A percentile compares a stretch with the other conserved stretches of the same genome.
phyloP scores from a whole-genome alignment of 37 sponge, comb jelly and placozoan species.

The Cliona cf. orientalis region DNA sequence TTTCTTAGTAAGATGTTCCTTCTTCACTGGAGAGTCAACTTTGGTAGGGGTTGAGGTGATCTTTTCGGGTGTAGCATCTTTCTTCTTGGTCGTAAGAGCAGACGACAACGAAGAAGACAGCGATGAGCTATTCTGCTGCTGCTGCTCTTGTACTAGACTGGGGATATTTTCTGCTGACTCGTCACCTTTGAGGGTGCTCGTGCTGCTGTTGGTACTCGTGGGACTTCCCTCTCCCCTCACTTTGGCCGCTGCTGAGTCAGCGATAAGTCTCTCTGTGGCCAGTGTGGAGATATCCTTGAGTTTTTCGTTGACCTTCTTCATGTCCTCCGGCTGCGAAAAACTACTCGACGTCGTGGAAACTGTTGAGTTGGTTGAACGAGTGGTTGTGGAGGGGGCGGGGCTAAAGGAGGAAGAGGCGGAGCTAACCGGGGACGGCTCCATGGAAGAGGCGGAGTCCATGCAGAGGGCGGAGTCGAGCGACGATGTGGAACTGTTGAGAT shows the following conservation, averaged over 20 bases:
- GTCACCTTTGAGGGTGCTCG: constrained; percentile 35
- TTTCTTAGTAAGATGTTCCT: too few species aligned
- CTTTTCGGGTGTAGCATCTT: background rate
- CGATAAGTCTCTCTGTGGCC: constrained; percentile 17
- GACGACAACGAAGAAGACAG: background rate
- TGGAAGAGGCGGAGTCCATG: constrained; percentile 69
- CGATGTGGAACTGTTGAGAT: constrained; percentile 58
- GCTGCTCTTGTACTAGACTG: background rate
- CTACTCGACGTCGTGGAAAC: constrained; percentile 3
- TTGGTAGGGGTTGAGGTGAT: background rate
- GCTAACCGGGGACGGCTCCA: constrained; percentile 69
- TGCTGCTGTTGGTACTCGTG: constrained; percentile 27
- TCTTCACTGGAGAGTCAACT: too few species aligned
- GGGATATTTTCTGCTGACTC: constrained; percentile 26
- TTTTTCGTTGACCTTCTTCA: constrained; percentile 51
- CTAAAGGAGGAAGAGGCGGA: constrained; percentile 79
- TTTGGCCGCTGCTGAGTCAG: background rate
- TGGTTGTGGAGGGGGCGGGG: constrained; percentile 54
- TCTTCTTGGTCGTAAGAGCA: background rate
- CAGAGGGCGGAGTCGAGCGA: constrained; percentile 75
- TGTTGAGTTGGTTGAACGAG: background rate
- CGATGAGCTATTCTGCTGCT: too few species aligned
- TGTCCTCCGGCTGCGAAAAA: constrained; percentile 52
- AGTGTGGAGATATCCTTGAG: constrained; percentile 36
- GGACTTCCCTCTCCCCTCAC: constrained; percentile 20